Evolutionary conservation across 2,797 vertebrate species (phyloP), one percentile per base, ranked within the genome.

Genomic region (Notamacropus eugenii): DNA sequence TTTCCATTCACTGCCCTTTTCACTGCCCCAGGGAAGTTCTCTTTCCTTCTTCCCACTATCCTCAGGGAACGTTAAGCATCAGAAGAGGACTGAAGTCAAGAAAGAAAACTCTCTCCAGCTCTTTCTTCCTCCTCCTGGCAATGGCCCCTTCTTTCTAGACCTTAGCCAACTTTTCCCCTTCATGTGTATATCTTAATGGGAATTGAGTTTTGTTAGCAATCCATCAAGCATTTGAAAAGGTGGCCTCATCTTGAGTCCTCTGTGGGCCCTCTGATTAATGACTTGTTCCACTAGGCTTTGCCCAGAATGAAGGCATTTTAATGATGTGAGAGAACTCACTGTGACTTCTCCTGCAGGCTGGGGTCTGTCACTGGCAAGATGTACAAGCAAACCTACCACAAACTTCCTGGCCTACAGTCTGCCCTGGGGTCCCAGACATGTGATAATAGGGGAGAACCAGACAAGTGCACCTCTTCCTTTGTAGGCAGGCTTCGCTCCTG

Each of bases 131-230:
- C 22, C 74, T 87, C 40, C 19, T 46, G 22, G n/a, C 40, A 46
- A 46, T 11, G 40, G 19, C 40, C 40, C 40, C 40, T 27, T 87
- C 74, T 24, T 87, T 46, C 74, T 9, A 46, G 22, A n/a, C 22
- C 31, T 24, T 8, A 74, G 67, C 67, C n/a, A 74, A 74, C 13
- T 22, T 93, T 96, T 2, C 1, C 13, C 28, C 50, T 90, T 94
- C 16, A 57, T 90, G 91, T 50, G 10, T 95, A 94, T 57, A 59
- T 56, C 94, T 95, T 93, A 92, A 94, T 90, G 91, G 27, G 93
- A 96, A 74, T 96, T 91, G 40, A 92, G 59, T 13, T 95, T 96
- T 94, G n/a, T 62, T 96, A 57, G 97, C 93, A 54, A 59, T 57
- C 87, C 54, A 55, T 82, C 92, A 94, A 94, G 54, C 4, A 90